Evolutionary conservation across 2,888 invertebrate species (phyloP), one percentile per base, ranked within the genome.

Genomic region (Ornithoptera priamus): DNA sequence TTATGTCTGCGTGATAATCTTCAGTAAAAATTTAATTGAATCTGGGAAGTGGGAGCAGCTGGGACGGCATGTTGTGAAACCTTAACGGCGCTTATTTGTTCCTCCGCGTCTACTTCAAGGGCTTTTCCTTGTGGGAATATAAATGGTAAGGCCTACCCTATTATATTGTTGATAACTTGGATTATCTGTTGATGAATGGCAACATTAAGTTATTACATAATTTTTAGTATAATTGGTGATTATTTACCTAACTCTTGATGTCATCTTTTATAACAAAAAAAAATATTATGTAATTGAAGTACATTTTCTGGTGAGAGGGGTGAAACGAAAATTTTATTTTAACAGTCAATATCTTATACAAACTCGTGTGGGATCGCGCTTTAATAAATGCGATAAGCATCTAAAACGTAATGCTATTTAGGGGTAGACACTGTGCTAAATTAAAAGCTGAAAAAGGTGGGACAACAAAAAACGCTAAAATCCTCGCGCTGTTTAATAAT

Each of bases 21-120:
- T 82, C 89, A 89, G 88, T 93, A 92, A 92, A 92, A 93, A 92
- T 87, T 90, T 91, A 93, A 93, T 92, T 90, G 92, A 92, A 92
- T 90, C 87, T 86, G 80, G 80, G 83, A 84, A 85, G 82, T 78
- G 80, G 76, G 80, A 81, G 84, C 90, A 90, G 90, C 88, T 90
- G 90, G 87, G 87, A 80, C 84, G 74, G 76, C 75, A 76, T 78
- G 80, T 88, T 89, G 85, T 85, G 77, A 77, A 75, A 73, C 80
- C 77, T 76, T 80, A 80, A 81, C 78, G 80, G 79, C 73, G 76
- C 76, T 72, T 77, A 76, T 76, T 75, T 67, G 63, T 70, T 58
- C 63, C 59, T 63, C 46, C 59, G 20, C 57, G 59, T 58, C 56
- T 53, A 59, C 60, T 70, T 59, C 64, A 56, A 82, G 81, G 79